Percentiles rank a stretch among this genome's conserved stretches.
These are phyloP conservation scores for Dicyrtomina minuta DNA, from an alignment of 2,888 invertebrate species.

Conservation along the genomic window DNA sequence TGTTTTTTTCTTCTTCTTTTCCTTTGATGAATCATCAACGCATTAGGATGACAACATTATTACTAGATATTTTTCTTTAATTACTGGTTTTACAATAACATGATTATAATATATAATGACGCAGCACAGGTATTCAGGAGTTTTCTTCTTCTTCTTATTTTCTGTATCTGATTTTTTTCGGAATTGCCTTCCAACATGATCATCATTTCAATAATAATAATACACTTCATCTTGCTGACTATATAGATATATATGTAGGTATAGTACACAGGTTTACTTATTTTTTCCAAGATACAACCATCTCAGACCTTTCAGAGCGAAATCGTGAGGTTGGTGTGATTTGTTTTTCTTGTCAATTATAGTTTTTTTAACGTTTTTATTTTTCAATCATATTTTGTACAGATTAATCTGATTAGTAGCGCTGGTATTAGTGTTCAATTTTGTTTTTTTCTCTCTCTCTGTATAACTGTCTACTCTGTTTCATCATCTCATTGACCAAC, in stretches of 20 bases:
- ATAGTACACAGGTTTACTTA: background rate
- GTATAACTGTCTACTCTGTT: background rate
- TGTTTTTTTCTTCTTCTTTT: no score
- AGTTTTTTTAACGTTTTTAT: constrained; percentile 2
- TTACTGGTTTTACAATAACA: background rate
- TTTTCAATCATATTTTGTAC: constrained; percentile 9
- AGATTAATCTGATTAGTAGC: constrained; percentile 10
- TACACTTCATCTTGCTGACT: background rate
- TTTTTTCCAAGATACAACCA: background rate
- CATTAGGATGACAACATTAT: no score
- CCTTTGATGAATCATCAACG: no score
- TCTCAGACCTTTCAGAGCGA: no score
- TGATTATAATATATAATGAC: background rate
- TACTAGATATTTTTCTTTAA: no score
- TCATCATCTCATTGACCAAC: background rate
- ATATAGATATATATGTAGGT: no score
- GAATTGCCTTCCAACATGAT: background rate
- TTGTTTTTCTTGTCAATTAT: constrained; percentile 3
- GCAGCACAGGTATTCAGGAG: constrained; percentile 14
- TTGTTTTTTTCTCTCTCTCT: background rate
- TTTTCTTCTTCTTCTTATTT: background rate
- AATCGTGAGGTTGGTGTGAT: background rate
- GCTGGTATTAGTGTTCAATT: background rate
- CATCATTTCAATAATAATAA: background rate
- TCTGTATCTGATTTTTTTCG: no score